A percentile compares a stretch with the other conserved stretches of the same genome.
phyloP scores from a whole-genome alignment of 2,888 invertebrate species.

The Lymantria monacha region DNA sequence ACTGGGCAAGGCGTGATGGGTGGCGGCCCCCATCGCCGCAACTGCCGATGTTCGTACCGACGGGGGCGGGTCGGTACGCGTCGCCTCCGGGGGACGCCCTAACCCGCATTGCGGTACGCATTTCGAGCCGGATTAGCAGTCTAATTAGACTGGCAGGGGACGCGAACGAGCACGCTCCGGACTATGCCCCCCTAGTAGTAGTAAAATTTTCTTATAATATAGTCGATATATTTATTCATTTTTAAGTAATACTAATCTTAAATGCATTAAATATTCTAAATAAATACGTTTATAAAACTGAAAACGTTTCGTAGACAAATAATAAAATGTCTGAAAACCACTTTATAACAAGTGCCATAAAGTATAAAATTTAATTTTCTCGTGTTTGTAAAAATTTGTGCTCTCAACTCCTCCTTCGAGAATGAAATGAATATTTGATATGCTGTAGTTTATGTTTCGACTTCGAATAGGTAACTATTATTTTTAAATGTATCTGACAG shows the following conservation, averaged over 20 bases:
- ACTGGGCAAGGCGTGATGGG: too few relatives aligned
- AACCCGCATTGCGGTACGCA: too few relatives aligned
- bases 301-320: constrained; percentile 20
- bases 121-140: too few relatives aligned
- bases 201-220: not conserved
- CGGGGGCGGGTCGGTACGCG: too few relatives aligned
- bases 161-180: too few relatives aligned
- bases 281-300: constrained; percentile 9
- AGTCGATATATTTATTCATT: constrained; percentile 4
- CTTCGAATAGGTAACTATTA: constrained; percentile 39
- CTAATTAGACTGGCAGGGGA: too few relatives aligned
- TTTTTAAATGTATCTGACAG: not conserved
- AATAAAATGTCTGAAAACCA: constrained; percentile 39
- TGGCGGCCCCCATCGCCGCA: too few relatives aligned
- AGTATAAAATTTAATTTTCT: constrained; percentile 51
- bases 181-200: too few relatives aligned
- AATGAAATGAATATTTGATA: constrained; percentile 55
- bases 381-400: constrained; percentile 41
- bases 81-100: too few relatives aligned
- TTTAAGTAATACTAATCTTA: constrained; percentile 6
- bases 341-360: constrained; percentile 49
- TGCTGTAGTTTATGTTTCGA: constrained; percentile 44
- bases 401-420: constrained; percentile 30
- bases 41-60: too few relatives aligned
- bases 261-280: constrained; percentile 6